Conservation (phyloP, 2,113 vertebrate species). For the Potamarius usumacintae region DNA sequence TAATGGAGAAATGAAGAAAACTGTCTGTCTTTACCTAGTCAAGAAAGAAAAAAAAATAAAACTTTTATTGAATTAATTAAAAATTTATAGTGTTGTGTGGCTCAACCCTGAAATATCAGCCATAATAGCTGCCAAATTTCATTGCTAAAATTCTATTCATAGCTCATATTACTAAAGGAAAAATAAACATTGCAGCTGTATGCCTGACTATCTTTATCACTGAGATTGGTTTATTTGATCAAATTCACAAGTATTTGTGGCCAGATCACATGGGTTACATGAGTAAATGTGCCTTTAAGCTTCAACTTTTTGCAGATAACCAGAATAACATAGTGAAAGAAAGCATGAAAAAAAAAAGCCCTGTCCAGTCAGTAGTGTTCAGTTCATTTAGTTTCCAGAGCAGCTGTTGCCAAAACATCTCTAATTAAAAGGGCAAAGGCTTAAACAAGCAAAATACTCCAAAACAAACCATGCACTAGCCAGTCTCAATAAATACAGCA, state of each 20-base stretch:
- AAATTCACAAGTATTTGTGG: not conserved
- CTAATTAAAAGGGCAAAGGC: not conserved
- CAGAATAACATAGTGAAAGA: not conserved
- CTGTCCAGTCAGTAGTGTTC: conserved; percentile 51
- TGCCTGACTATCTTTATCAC: not conserved
- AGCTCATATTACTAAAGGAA: not conserved
- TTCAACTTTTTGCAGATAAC: not conserved
- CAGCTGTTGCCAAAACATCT: too few species aligned
- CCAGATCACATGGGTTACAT: not conserved
- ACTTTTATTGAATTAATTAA: not conserved
- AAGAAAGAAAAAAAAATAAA: not conserved
- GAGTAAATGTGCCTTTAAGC: not conserved
- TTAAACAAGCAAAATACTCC: conserved; percentile 41
- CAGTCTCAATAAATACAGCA: conserved; percentile 8
- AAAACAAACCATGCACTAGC: conserved; percentile 19
- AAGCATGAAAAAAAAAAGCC: conserved; percentile 15
- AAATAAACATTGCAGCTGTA: not conserved
- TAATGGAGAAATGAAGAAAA: not conserved
- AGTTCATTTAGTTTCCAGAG: conserved; percentile 44
- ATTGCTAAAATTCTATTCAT: not conserved
- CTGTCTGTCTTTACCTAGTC: conserved; percentile 8
- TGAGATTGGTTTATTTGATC: not conserved
- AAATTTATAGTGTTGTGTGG: not conserved
- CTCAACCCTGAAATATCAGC: not conserved
- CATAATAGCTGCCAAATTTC: not conserved